phyloP scores from a whole-genome alignment of 1,140 invertebrate species.

The Himalopsyche phryganea region DNA sequence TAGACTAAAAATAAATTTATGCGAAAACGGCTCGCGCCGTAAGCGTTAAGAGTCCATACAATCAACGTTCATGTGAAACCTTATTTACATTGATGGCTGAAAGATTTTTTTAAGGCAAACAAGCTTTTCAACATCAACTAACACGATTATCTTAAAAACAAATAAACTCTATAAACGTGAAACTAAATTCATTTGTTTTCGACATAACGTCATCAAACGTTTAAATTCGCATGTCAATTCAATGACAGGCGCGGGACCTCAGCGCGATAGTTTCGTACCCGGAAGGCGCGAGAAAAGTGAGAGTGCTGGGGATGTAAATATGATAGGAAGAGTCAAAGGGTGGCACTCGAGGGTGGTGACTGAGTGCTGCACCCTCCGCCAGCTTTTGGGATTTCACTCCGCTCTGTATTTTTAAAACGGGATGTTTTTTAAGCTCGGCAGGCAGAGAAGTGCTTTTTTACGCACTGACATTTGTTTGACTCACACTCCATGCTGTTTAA shows the following conservation, averaged over 20 bases:
- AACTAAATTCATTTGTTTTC: too few relatives aligned
- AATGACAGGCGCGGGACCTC: not conserved
- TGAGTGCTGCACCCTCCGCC: not conserved
- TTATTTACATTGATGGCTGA: too few relatives aligned
- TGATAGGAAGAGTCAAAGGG: not conserved
- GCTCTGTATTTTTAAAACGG: conserved; percentile 10
- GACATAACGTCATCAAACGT: too few relatives aligned
- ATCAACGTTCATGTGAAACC: too few relatives aligned
- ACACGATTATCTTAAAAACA: too few relatives aligned
- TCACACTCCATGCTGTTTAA: not conserved
- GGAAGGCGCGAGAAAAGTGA: not conserved
- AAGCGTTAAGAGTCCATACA: too few relatives aligned
- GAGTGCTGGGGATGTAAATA: not conserved
- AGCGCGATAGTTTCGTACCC: not conserved
- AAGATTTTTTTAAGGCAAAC: too few relatives aligned
- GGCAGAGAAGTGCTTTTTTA: not conserved
- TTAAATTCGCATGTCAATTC: too few relatives aligned
- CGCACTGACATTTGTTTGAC: not conserved
- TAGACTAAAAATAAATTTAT: too few relatives aligned
- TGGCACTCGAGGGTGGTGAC: not conserved
- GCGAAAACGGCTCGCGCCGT: too few relatives aligned
- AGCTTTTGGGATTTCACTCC: conserved; percentile 5
- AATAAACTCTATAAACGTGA: too few relatives aligned
- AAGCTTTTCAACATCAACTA: too few relatives aligned
- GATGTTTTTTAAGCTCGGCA: not conserved